Evolutionary conservation across 2,113 vertebrate species (phyloP), one percentile per base, ranked within the genome.

Genomic region (Leptodactylus fuscus): DNA sequence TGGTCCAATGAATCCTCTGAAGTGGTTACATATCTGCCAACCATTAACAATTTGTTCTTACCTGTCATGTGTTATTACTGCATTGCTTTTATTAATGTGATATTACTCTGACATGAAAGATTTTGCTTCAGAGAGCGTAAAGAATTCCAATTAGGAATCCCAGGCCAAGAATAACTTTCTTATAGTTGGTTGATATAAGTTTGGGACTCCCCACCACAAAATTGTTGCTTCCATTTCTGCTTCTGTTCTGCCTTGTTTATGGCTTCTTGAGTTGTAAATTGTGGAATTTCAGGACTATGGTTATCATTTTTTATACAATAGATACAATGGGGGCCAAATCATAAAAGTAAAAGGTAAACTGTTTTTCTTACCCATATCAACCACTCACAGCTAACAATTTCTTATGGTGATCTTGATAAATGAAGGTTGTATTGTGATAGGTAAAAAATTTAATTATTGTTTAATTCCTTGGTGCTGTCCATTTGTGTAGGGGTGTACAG

Each of bases 101-200:
- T 67, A n/a, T 29, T 67, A 18, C 29, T 67, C 34, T 67, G 29
- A 34, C n/a, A 34, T 73, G 38, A 75, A 46, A 48, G 41, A 75
- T 29, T 75, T 75, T 12, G 73, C 73, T 75, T 75, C 73, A 75
- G 41, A 75, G 44, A 75, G 70, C 70, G 46, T 74, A 46, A 74
- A 74, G 70, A 74, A 74, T 74, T 74, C 46, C 32, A 74, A 74
- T 74, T 12, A 46, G 12, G 7, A 46, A n/a, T 46, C n/a, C 36
- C 27, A n/a, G 44, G n/a, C n/a, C n/a, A 29, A 71, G 70, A 62
- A 62, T 62, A 62, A 29, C 58, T 62, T 62, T 65, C 12, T 29
- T 65, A 65, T 15, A 65, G 24, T 32, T 32, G 60, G 15, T 15
- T 34, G 15, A 5, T 32, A 67, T 15, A 34, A 34, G 29, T 34